Evolutionary conservation across 2,888 invertebrate species (phyloP), one percentile per base, ranked within the genome.

Genomic region (Drosophila sordidula): DNA sequence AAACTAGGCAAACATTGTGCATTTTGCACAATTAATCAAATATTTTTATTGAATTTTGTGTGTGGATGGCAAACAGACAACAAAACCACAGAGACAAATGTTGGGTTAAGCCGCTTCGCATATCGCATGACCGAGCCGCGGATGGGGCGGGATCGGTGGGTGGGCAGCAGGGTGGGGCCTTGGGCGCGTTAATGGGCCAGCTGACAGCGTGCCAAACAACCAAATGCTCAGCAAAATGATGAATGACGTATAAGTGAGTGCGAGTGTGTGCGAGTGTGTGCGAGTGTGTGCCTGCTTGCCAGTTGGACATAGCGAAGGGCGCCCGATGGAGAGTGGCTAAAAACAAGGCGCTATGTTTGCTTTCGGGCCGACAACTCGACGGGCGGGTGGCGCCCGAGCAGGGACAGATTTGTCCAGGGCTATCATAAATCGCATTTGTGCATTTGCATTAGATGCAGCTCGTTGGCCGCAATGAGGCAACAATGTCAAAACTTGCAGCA

Each of bases 341-440:
- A 62, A 66, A 61, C 71, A 69, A 58, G 70, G 59, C 65, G 22
- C 46, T 44, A 34, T 70, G 64, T 62, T 72, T 58, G 77, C 58
- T 36, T 44, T 41, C 36, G 38, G 38, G 55, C 34, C 44, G 34
- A 55, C 56, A 39, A 26, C 22, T 18, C 16, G 44, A 12, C 34
- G 12, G 12, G 34, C 34, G 34, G 12, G 34, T 29, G 29, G 36
- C 38, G 29, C 41, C 14, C 39, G n/a, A 51, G 51, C 25, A 51
- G 29, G 49, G 44, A 47, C 32, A 4, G 44, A 16, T 45, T 11
- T 36, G 38, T 39, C 69, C 59, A 56, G 56, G 50, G 50, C 72
- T 71, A 70, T 70, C 82, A 84, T 87, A 83, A 83, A 83, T 87
- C 83, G 79, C 79, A 87, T 87, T 85, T 83, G 79, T 85, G 83